A percentile compares a stretch with the other conserved stretches of the same genome.
Conservation (phyloP, 2,888 invertebrate genomes). For the Neoaliturus tenellus region DNA sequence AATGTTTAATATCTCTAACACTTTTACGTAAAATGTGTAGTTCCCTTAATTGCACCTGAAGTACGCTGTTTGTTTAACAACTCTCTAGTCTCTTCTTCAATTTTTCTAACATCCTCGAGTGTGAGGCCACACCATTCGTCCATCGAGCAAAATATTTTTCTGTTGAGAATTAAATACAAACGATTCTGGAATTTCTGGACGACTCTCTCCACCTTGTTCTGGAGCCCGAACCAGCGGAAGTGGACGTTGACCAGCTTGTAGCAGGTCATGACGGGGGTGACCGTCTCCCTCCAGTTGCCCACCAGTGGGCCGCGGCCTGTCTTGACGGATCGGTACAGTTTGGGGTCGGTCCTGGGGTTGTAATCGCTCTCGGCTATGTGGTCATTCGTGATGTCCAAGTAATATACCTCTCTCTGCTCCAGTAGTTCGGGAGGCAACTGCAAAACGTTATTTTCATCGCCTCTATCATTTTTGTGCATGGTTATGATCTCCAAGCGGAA, state of each 20-base stretch:
- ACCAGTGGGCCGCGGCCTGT: slow-evolving; percentile 97
- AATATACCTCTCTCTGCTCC: slow-evolving; percentile 89
- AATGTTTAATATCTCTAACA: no score
- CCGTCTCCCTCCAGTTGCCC: slow-evolving; percentile 82
- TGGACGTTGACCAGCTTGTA: slow-evolving; percentile 79
- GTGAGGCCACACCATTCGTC: slow-evolving; percentile 98
- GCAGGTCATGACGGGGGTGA: slow-evolving; percentile 77
- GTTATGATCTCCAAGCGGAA: slow-evolving; percentile 96
- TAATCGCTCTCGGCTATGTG: slow-evolving; percentile 86
- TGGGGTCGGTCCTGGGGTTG: slow-evolving; percentile 90
- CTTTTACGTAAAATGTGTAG: background rate
- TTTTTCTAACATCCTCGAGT: slow-evolving; percentile 97
- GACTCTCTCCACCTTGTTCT: slow-evolving; percentile 76
- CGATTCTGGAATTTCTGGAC: slow-evolving; percentile 75
- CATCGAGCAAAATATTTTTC: slow-evolving; percentile 99
- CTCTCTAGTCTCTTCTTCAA: slow-evolving; percentile 96
- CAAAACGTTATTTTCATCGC: slow-evolving; percentile 93
- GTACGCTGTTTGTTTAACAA: slow-evolving; percentile 83
- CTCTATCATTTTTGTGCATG: slow-evolving; percentile 92
- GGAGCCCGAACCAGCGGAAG: slow-evolving; percentile 81
- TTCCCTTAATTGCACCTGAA: background rate
- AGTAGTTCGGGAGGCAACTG: slow-evolving; percentile 91
- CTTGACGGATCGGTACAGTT: slow-evolving; percentile 91
- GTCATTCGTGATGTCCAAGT: slow-evolving; percentile 98
- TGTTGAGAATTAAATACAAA: slow-evolving; percentile 95